Base-by-base conservation (phyloP, 2,797 vertebrate genomes). In the Potorous gilbertii region DNA sequence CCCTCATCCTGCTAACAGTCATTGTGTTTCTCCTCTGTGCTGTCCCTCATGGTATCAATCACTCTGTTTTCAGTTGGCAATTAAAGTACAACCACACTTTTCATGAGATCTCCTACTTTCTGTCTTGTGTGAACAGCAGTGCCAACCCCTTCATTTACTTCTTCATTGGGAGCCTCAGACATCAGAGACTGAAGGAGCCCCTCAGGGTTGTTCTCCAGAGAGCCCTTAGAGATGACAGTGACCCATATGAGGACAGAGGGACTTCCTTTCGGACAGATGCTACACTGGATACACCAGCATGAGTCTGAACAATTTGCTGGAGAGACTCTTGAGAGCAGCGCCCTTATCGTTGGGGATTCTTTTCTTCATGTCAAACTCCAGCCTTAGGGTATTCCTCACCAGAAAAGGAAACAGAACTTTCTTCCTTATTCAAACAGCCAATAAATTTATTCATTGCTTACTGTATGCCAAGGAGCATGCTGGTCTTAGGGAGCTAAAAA, bases 81-180 rank as follows among this genome's bases (percentile, higher is more conserved):
- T 13, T 28, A 0, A 12, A 2, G 40, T 52, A 54, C 11, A 46
- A 46, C 50, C 57, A 54, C 29, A 54, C 14, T 5, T 59, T 34
- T 40, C 5, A 46, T 10, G 34, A 46, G 56, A 40, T n/a, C 54
- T 18, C 74, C 74, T 87, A 87, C 40, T 46, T 94, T 1, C 27
- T 55, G 8, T 56, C 92, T 13, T 46, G 40, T 21, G 14, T 91
- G 24, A 95, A 93, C 56, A 81, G 87, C 90, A 95, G 59, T 2
- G 27, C 92, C 31, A 93, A 81, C 31, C 94, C 92, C 4, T 28
- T 91, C 40, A 93, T 93, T 74, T 93, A 62, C 40, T 74, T 81
- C 57, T 50, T 94, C 27, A 54, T 56, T 81, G 90, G 94, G 54
- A 91, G 62, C 56, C 46, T 55, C 16, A 87, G 54, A 28, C 91